Conservation (phyloP, 2,113 vertebrate genomes). For the human (Homo sapiens) region DNA sequence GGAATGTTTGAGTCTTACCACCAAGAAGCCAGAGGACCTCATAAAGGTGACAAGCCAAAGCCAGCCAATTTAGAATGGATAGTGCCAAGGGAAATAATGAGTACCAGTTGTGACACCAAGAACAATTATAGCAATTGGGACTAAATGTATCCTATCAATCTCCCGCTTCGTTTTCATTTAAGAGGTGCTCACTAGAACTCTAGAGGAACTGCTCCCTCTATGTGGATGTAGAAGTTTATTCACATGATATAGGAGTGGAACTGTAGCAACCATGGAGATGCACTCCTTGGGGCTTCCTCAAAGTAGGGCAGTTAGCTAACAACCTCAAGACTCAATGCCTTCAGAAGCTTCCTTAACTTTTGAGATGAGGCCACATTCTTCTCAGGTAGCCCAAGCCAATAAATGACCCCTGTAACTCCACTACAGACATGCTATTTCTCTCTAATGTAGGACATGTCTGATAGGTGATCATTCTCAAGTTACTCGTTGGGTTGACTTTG, state of each 20-base stretch:
- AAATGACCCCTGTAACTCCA: too few relatives aligned
- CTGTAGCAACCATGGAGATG: not conserved
- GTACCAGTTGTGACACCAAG: not conserved
- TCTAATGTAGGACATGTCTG: not conserved
- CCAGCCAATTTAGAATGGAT: not conserved
- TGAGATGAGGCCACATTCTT: not conserved
- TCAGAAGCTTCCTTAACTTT: not conserved
- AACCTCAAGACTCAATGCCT: not conserved
- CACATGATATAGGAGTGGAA: not conserved
- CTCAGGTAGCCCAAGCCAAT: not conserved
- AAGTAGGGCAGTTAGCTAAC: not conserved
- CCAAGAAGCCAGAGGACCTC: not conserved
- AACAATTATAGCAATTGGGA: not conserved
- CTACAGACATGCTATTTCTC: not conserved
- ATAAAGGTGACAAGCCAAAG: not conserved
- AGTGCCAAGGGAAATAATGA: not conserved
- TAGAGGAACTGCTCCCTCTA: not conserved
- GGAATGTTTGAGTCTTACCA: not conserved
- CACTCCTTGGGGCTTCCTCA: not conserved
- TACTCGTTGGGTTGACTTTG: not conserved
- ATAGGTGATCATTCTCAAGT: not conserved
- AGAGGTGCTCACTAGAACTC: not conserved
- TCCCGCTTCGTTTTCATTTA: not conserved
- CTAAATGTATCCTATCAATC: not conserved
- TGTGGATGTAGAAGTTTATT: not conserved